A percentile compares a stretch with the other conserved stretches of the same genome.
phyloP scores from a whole-genome alignment of 2,888 invertebrate species.

The Baronia brevicornis region DNA sequence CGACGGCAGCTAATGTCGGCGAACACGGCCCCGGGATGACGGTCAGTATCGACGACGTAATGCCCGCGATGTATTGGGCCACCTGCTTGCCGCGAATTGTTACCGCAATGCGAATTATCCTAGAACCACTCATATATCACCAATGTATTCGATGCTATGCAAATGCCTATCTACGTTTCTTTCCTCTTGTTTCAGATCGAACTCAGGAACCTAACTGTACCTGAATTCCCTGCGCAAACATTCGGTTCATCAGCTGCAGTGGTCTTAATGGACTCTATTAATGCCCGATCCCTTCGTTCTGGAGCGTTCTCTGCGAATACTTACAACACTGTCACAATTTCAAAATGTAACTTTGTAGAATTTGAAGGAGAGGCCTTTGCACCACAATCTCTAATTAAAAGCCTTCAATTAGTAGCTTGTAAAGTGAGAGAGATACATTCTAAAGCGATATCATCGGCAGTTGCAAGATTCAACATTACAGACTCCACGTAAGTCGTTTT shows the following conservation, averaged over 20 bases:
- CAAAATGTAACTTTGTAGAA: slow-evolving; percentile 76
- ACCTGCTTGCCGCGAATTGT: slow-evolving; percentile 17
- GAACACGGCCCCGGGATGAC: slow-evolving; percentile 78
- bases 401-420: slow-evolving; percentile 76
- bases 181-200: slow-evolving; percentile 71
- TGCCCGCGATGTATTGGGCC: slow-evolving; percentile 7
- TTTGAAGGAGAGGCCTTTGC: slow-evolving; percentile 80
- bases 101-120: slow-evolving; percentile 12
- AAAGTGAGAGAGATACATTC: slow-evolving; percentile 71
- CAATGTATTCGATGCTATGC: slow-evolving; percentile 2
- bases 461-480: slow-evolving; percentile 78
- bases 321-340: slow-evolving; percentile 77
- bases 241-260: slow-evolving; percentile 80
- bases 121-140: slow-evolving; percentile 7
- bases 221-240: slow-evolving; percentile 75
- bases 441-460: slow-evolving; percentile 78
- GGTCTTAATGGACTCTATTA: slow-evolving; percentile 66
- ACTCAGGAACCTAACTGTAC: slow-evolving; percentile 75
- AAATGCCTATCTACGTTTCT: slow-evolving; percentile 2
- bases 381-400: slow-evolving; percentile 76
- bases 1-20: slow-evolving; percentile 74
- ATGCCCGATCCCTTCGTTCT: slow-evolving; percentile 72
- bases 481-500: slow-evolving; percentile 71
- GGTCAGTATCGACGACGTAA: slow-evolving; percentile 44
- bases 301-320: slow-evolving; percentile 81